Conservation (phyloP, 2,888 invertebrate genomes). For the Teinopalpus imperialis region DNA sequence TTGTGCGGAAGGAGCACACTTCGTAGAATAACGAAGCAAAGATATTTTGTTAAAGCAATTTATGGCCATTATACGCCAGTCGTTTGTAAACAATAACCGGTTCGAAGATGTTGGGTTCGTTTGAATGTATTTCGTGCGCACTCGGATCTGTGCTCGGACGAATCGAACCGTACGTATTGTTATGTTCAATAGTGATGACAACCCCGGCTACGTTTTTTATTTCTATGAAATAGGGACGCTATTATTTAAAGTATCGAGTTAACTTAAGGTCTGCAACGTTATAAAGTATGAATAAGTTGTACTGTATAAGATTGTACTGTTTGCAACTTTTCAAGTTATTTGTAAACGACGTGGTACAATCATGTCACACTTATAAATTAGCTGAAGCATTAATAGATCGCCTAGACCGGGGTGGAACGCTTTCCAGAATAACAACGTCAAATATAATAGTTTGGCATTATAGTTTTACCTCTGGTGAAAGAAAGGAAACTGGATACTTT, state of each 20-base stretch:
- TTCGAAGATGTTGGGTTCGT: conserved; percentile 60
- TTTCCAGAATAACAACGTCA: too few species aligned
- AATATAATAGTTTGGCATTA: too few species aligned
- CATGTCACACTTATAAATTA: too few species aligned
- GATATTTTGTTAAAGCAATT: conserved; percentile 58
- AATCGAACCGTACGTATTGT: conserved; percentile 47
- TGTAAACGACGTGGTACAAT: too few species aligned
- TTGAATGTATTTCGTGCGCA: conserved; percentile 63
- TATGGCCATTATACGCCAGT: conserved; percentile 59
- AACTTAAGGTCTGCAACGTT: too few species aligned
- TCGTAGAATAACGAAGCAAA: conserved; percentile 49
- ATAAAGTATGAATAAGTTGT: too few species aligned
- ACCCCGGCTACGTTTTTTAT: conserved; percentile 3
- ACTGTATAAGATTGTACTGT: too few species aligned
- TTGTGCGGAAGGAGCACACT: conserved; percentile 49
- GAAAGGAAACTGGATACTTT: too few species aligned
- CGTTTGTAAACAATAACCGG: conserved; percentile 74
- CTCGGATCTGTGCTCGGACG: conserved; percentile 48
- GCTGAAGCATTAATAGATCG: too few species aligned
- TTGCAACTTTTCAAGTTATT: too few species aligned
- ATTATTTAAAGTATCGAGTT: conserved; percentile 29
- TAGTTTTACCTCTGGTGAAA: too few species aligned
- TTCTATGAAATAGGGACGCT: background rate
- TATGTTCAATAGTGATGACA: conserved; percentile 23
- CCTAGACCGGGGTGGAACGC: too few species aligned